Conservation (phyloP, 2,113 vertebrate genomes). For the Tachysurus fulvidraco region DNA sequence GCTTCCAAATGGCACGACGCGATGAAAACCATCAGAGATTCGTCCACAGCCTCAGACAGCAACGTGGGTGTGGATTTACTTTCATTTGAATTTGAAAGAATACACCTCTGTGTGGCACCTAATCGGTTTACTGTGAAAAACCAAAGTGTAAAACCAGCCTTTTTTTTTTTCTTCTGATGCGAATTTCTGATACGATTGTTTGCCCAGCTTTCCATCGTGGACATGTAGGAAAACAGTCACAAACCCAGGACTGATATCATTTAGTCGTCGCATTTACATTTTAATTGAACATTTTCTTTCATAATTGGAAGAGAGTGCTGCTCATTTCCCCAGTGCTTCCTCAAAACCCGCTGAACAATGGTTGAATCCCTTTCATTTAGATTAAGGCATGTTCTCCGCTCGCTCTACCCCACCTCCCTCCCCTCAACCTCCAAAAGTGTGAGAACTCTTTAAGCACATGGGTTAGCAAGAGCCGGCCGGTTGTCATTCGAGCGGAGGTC, state of each 20-base stretch:
- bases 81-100: not conserved
- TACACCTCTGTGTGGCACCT: conserved; percentile 23
- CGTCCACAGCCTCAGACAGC: too few species aligned
- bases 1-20: conserved; percentile 8
- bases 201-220: not conserved
- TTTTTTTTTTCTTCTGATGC: conserved; percentile 1
- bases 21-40: not conserved
- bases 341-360: conserved; percentile 49
- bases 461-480: conserved; percentile 8
- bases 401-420: conserved; percentile 44
- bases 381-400: conserved; percentile 39
- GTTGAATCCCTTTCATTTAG: conserved; percentile 51
- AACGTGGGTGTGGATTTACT: not conserved
- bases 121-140: conserved; percentile 4
- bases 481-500: conserved; percentile 29
- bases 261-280: conserved; percentile 55
- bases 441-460: conserved; percentile 10
- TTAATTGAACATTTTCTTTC: conserved; percentile 56
- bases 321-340: conserved; percentile 46
- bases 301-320: conserved; percentile 52
- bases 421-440: conserved; percentile 15
- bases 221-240: conserved; percentile 22
- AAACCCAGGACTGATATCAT: conserved; percentile 32
- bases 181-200: conserved; percentile 37
- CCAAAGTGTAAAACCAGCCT: not conserved